These are phyloP conservation scores for Zaprionus capensis DNA, from an alignment of 1,140 invertebrate species.

Conservation along the genomic window DNA sequence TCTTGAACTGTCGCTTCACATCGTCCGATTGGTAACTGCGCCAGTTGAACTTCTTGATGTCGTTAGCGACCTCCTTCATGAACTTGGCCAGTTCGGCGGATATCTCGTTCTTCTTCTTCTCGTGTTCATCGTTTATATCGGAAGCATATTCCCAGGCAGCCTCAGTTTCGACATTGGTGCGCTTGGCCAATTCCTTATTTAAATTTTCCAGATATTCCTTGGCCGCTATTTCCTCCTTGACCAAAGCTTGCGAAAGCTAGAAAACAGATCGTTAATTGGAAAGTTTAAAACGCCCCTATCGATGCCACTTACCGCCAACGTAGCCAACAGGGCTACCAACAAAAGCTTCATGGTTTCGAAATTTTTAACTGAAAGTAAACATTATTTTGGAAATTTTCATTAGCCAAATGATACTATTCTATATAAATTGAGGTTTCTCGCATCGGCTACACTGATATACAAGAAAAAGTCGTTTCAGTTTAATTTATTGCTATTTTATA, in stretches of 20 bases:
- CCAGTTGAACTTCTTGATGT: conserved; percentile 88
- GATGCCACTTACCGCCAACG: conserved; percentile 64
- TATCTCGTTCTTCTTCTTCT: conserved; percentile 85
- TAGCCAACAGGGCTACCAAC: conserved; percentile 60
- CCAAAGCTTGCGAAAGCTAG: conserved; percentile 59
- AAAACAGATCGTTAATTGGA: neutral
- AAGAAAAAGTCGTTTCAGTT: neutral
- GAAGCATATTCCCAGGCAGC: conserved; percentile 90
- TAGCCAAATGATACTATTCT: conserved; percentile 17
- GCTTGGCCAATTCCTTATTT: conserved; percentile 86
- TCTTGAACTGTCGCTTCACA: conserved; percentile 88
- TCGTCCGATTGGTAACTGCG: conserved; percentile 87
- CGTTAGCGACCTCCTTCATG: conserved; percentile 83
- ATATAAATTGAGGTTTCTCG: conserved; percentile 20
- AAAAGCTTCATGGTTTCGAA: conserved; percentile 69
- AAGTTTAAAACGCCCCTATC: neutral
- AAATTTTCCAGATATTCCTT: conserved; percentile 86
- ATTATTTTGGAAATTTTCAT: conserved; percentile 53
- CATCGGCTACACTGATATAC: conserved; percentile 39
- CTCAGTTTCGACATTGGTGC: conserved; percentile 86
- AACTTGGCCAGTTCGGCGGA: conserved; percentile 80
- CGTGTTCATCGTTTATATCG: conserved; percentile 90
- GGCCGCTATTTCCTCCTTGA: conserved; percentile 86
- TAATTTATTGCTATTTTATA: conserved; percentile 12
- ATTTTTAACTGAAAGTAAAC: conserved; percentile 48